Conservation (phyloP, 2,797 vertebrate species). For the Myioborus melanocephalus region DNA sequence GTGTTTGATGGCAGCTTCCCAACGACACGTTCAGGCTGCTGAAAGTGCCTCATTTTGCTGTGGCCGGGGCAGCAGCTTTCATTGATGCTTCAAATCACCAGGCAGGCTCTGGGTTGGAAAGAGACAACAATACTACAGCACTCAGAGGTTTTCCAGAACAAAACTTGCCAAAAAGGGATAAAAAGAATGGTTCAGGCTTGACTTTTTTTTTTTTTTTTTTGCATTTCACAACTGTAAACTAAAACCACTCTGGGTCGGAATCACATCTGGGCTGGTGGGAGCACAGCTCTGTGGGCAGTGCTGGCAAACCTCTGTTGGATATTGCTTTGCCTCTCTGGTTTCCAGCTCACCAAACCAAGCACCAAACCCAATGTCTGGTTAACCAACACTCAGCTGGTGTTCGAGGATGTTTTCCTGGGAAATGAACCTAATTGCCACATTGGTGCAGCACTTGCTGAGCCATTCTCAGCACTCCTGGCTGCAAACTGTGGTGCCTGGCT, state of each 20-base stretch:
- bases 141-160: not conserved
- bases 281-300: fast-evolving
- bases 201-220: too few species aligned
- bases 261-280: not conserved
- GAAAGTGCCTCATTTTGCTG: slow-evolving; percentile 27
- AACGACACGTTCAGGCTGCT: not conserved
- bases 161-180: not conserved
- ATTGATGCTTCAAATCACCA: slow-evolving; percentile 11
- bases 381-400: not conserved
- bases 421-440: not conserved
- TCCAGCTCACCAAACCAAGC: not conserved
- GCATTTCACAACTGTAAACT: not conserved
- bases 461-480: not conserved
- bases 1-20: slow-evolving; percentile 4
- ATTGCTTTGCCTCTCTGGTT: not conserved
- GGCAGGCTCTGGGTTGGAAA: slow-evolving; percentile 25
- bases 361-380: not conserved
- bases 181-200: not conserved
- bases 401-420: not conserved
- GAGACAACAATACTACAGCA: not conserved
- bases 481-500: not conserved
- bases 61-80: slow-evolving; percentile 18
- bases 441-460: fast-evolving
- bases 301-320: not conserved
- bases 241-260: not conserved